Conservation (phyloP, 2,888 invertebrate species). For the Sinopyrophorus schimmeli region DNA sequence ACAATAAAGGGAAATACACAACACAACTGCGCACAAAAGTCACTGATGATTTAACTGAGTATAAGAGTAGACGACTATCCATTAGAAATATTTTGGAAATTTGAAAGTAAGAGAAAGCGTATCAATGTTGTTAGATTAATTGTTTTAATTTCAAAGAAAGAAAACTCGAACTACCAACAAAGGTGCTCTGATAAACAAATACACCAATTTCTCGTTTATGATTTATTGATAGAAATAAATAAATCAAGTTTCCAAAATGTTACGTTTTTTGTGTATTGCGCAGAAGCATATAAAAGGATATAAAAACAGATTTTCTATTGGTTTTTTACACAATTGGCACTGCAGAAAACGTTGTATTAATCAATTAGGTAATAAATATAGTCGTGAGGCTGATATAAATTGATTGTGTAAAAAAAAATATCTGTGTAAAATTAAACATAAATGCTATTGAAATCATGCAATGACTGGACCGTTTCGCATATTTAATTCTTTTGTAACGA, state of each 20-base stretch:
- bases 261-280: no score
- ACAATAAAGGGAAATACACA: no score
- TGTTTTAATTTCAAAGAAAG: no score
- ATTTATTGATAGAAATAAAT: no score
- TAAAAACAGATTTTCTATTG: slow-evolving; percentile 37
- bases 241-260: no score
- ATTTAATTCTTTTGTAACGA: no score
- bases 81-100: slow-evolving; percentile 32
- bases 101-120: no score
- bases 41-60: slow-evolving; percentile 45
- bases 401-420: slow-evolving; percentile 47
- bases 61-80: slow-evolving; percentile 28
- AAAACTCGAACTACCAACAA: no score
- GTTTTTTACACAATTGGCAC: slow-evolving; percentile 45
- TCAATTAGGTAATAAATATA: slow-evolving; percentile 43
- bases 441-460: slow-evolving; percentile 46
- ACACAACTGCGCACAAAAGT: slow-evolving; percentile 36
- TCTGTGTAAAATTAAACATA: slow-evolving; percentile 47
- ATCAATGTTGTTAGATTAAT: no score
- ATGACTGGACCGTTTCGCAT: slow-evolving; percentile 38
- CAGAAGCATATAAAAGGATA: no score
- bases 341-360: slow-evolving; percentile 44
- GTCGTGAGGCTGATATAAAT: slow-evolving; percentile 47
- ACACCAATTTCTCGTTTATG: no score
- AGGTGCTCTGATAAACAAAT: no score